Evolutionary conservation across 2,888 invertebrate genomes (phyloP).

Genomic region (Artemia sp.): DNA sequence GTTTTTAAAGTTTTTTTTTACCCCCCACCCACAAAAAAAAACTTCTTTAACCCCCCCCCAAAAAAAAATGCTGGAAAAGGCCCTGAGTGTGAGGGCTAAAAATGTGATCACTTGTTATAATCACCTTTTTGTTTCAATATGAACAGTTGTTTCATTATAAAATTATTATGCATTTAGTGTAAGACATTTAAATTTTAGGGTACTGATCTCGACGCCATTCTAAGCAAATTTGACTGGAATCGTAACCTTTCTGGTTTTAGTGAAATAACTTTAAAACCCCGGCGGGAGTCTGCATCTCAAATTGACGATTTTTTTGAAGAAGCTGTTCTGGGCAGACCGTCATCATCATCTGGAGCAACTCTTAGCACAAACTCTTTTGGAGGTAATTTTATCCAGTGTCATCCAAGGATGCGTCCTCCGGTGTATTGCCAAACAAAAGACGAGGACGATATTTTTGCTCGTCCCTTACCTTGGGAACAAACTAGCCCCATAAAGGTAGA

Average conservation of each 20-base stretch:
- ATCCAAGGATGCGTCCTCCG: constrained; percentile 36
- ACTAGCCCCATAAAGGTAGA: constrained; percentile 82
- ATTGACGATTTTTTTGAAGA: constrained; percentile 49
- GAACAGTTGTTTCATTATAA: too few species aligned
- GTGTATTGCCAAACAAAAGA: constrained; percentile 37
- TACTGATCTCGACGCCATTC: constrained; percentile 58
- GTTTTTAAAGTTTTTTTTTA: too few species aligned
- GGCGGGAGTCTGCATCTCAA: constrained; percentile 43
- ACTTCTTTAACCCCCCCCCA: too few species aligned
- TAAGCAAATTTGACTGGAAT: constrained; percentile 49
- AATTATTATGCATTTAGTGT: too few species aligned
- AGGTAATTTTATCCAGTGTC: constrained; percentile 25
- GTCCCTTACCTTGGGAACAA: constrained; percentile 46
- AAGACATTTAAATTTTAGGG: background rate
- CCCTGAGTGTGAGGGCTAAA: too few species aligned
- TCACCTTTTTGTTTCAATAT: too few species aligned
- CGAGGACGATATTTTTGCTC: constrained; percentile 68
- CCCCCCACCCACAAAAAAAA: too few species aligned
- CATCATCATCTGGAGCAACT: constrained; percentile 17
- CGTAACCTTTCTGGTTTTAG: constrained; percentile 21
- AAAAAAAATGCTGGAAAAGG: too few species aligned
- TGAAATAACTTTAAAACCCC: constrained; percentile 32
- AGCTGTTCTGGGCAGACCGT: constrained; percentile 28
- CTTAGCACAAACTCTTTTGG: constrained; percentile 13
- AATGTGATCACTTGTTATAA: too few species aligned